Conservation (phyloP, 2,888 invertebrate genomes). For the Napeogenes inachia region DNA sequence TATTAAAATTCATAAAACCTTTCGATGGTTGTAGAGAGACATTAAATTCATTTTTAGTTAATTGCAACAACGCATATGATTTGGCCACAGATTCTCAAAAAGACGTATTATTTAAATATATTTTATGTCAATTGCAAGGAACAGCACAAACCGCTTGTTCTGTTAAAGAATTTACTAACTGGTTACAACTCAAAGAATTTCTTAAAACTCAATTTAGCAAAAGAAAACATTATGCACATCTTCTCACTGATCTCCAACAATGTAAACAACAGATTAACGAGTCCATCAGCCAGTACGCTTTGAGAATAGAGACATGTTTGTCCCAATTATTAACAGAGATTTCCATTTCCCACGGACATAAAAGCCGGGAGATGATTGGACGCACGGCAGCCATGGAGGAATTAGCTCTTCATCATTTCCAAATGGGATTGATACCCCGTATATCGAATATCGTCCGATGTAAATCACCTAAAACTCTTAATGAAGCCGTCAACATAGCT, state of each 20-base stretch:
- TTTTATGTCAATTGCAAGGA: no score
- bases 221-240: conserved; percentile 33
- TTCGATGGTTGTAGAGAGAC: conserved; percentile 31
- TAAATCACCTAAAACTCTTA: conserved; percentile 22
- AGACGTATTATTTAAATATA: no score
- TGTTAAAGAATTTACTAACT: no score
- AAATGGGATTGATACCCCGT: conserved; percentile 21
- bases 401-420: conserved; percentile 30
- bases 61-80: conserved; percentile 33
- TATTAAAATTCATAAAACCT: conserved; percentile 30
- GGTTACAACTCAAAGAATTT: no score
- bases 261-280: conserved; percentile 8
- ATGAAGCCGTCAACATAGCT: conserved; percentile 26
- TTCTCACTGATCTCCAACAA: conserved; percentile 33
- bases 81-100: no score
- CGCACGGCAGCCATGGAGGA: conserved; percentile 36
- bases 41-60: conserved; percentile 32
- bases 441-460: conserved; percentile 26
- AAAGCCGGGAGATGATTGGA: conserved; percentile 29
- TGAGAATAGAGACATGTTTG: conserved; percentile 4
- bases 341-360: conserved; percentile 21
- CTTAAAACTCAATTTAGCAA: conserved; percentile 34
- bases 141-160: no score
- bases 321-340: conserved; percentile 36
- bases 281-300: no score